Evolutionary conservation across 1,140 invertebrate genomes (phyloP).

Genomic region (Diabrotica undecimpunctata): DNA sequence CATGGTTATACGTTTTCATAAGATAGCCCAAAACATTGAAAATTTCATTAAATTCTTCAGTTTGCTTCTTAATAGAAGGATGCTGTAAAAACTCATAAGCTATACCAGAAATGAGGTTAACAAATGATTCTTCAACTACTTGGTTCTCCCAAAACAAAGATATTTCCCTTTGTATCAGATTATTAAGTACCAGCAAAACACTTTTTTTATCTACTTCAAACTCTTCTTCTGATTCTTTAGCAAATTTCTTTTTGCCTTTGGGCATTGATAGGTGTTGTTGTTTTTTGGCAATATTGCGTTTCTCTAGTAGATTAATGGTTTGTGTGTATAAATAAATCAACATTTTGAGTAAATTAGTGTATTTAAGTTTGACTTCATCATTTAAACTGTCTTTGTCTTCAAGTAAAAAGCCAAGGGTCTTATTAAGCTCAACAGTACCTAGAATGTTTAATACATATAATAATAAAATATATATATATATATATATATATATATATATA

Average conservation of each 20-base stretch:
- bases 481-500: too few species aligned
- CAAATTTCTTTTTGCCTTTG: slow-evolving; percentile 23
- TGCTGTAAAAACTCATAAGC: slow-evolving; percentile 66
- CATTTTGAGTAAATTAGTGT: slow-evolving; percentile 40
- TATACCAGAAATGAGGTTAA: slow-evolving; percentile 56
- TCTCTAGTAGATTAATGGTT: slow-evolving; percentile 35
- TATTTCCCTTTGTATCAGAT: slow-evolving; percentile 38
- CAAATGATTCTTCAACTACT: slow-evolving; percentile 60
- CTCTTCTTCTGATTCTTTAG: slow-evolving; percentile 6
- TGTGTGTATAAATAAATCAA: slow-evolving; percentile 37
- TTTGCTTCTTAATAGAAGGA: slow-evolving; percentile 51
- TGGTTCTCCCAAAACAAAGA: slow-evolving; percentile 63
- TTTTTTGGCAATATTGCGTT: slow-evolving; percentile 30
- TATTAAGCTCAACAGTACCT: slow-evolving; percentile 30
- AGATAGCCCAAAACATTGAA: slow-evolving; percentile 54
- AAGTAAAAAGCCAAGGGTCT: slow-evolving; percentile 33
- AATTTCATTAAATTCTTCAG: slow-evolving; percentile 55
- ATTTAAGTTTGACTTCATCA: slow-evolving; percentile 37
- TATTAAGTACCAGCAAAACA: slow-evolving; percentile 30
- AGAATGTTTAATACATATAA: slow-evolving; percentile 11
- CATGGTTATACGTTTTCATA: slow-evolving; percentile 65
- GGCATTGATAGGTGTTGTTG: slow-evolving; percentile 4
- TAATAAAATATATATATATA: too few species aligned
- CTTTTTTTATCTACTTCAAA: slow-evolving; percentile 32
- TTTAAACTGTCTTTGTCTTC: slow-evolving; percentile 35